A percentile compares a stretch with the other conserved stretches of the same genome.
These are phyloP conservation scores for Rugalucina vietnamica DNA, from an alignment of 2,888 invertebrate genomes.

Conservation along the genomic window DNA sequence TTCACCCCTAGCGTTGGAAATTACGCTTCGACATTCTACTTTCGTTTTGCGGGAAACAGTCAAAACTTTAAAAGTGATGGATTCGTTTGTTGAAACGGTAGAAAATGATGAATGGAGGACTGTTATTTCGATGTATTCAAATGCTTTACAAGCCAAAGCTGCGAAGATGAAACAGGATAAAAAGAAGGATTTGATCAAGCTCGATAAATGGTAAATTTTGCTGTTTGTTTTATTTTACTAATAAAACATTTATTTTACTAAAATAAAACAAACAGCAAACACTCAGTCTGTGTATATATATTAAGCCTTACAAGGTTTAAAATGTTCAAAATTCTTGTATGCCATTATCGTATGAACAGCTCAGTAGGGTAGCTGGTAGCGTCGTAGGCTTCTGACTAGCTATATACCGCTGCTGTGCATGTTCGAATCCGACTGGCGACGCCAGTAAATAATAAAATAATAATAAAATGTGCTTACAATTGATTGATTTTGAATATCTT, in stretches of 20 bases:
- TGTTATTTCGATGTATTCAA: constrained; percentile 19
- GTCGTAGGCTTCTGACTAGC: neutral
- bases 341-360: neutral
- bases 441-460: too few relatives aligned
- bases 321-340: neutral
- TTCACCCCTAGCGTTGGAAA: neutral
- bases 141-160: constrained; percentile 25
- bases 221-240: too few relatives aligned
- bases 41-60: neutral
- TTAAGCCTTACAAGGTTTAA: too few relatives aligned
- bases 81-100: neutral
- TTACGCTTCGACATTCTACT: neutral
- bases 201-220: constrained; percentile 53
- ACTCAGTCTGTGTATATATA: neutral
- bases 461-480: too few relatives aligned
- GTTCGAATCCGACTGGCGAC: too few relatives aligned
- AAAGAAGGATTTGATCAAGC: constrained; percentile 43
- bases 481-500: too few relatives aligned
- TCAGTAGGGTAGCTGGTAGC: neutral
- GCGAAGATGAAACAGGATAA: constrained; percentile 59
- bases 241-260: too few relatives aligned
- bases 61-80: neutral
- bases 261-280: too few relatives aligned
- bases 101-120: constrained; percentile 12
- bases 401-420: too few relatives aligned